Conservation (phyloP, 1,140 invertebrate species). For the Heliconius eleuchia region DNA sequence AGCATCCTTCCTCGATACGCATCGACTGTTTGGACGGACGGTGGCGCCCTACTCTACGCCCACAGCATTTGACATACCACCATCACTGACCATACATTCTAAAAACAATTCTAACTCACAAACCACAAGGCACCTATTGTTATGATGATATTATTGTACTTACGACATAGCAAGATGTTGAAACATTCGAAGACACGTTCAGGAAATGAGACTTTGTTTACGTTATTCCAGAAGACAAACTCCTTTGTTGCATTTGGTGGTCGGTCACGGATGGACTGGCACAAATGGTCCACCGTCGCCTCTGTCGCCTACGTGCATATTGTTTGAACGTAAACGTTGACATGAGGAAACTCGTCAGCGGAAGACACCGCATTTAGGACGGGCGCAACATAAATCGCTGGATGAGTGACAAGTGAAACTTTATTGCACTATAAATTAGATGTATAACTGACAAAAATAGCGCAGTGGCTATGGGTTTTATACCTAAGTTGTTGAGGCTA, state of each 20-base stretch:
- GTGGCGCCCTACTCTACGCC: conserved; percentile 69
- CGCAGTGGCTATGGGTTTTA: conserved; percentile 52
- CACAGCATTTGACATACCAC: conserved; percentile 47
- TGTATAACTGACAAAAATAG: conserved; percentile 72
- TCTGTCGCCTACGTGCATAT: conserved; percentile 66
- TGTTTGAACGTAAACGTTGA: conserved; percentile 68
- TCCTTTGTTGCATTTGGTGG: conserved; percentile 61
- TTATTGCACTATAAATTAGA: conserved; percentile 78
- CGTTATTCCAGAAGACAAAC: conserved; percentile 68
- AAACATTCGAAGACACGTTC: conserved; percentile 52
- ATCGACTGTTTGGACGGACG: conserved; percentile 65
- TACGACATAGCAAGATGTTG: conserved; percentile 17
- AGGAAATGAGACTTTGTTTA: conserved; percentile 77
- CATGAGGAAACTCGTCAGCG: conserved; percentile 74
- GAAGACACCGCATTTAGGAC: conserved; percentile 76
- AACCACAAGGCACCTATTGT: conserved; percentile 12
- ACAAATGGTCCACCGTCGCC: conserved; percentile 61
- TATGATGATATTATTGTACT: background rate
- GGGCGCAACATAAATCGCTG: conserved; percentile 68
- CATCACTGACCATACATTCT: conserved; percentile 34
- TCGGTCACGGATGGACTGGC: conserved; percentile 60
- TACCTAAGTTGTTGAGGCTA: conserved; percentile 43
- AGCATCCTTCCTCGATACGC: conserved; percentile 75
- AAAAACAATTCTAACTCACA: conserved; percentile 26
- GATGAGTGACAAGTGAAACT: conserved; percentile 77